Conservation (phyloP, 2,797 vertebrate species). For the Lophotriccus pileatus region DNA sequence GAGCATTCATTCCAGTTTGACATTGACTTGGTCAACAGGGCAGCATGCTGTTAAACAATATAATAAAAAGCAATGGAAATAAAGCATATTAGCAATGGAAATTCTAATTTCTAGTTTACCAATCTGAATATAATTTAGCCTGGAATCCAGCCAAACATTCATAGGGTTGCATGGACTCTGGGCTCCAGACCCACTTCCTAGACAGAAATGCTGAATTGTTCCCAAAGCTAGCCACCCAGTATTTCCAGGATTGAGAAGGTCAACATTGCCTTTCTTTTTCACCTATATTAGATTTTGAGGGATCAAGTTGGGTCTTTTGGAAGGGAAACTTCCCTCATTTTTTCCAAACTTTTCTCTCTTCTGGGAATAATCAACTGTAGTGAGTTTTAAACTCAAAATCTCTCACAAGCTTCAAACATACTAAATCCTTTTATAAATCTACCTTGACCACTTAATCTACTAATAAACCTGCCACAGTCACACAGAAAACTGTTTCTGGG, state of each 20-base stretch:
- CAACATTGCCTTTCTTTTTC: not conserved
- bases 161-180: not conserved
- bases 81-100: not conserved
- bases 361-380: constrained; percentile 1
- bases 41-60: not conserved
- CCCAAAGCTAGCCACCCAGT: not conserved
- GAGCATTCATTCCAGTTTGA: not conserved
- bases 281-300: not conserved
- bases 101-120: not conserved
- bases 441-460: not conserved
- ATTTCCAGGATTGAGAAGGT: not conserved
- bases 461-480: constrained; percentile 1
- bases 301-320: not conserved
- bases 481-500: not conserved
- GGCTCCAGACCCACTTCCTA: not conserved
- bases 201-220: not conserved
- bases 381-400: constrained; percentile 11
- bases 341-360: not conserved
- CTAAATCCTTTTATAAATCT: constrained; percentile 18
- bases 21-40: not conserved
- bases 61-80: not conserved
- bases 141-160: not conserved
- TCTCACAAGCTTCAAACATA: constrained; percentile 15
- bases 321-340: not conserved
- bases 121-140: not conserved